These are phyloP conservation scores for Sternotherus odoratus DNA, from an alignment of 2,797 vertebrate genomes.

Conservation along the genomic window DNA sequence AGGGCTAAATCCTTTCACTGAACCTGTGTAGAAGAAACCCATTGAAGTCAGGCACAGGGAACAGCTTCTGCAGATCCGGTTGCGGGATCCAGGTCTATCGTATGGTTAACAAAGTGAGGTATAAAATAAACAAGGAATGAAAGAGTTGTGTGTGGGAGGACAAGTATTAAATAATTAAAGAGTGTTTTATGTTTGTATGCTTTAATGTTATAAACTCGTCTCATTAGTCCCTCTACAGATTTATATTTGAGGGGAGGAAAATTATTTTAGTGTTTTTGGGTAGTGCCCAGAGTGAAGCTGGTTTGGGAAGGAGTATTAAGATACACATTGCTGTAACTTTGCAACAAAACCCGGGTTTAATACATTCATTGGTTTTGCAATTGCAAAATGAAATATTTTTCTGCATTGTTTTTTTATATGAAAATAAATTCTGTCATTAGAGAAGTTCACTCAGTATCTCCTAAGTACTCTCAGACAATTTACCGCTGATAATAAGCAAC, in stretches of 20 bases:
- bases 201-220: background rate
- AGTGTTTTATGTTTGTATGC: no score
- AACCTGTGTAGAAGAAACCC: background rate
- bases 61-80: background rate
- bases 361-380: background rate
- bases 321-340: background rate
- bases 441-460: background rate
- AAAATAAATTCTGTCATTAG: background rate
- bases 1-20: background rate
- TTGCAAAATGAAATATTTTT: background rate
- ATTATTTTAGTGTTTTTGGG: background rate
- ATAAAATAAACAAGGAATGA: background rate
- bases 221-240: background rate
- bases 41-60: background rate
- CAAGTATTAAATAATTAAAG: background rate
- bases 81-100: background rate
- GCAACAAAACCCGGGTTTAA: background rate
- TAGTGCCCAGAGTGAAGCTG: background rate
- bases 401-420: background rate
- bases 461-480: background rate
- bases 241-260: background rate
- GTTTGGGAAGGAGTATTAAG: background rate
- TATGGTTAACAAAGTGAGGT: background rate
- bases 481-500: background rate
- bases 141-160: background rate